Evolutionary conservation across 2,113 vertebrate species (phyloP), one percentile per base, ranked within the genome.

Genomic region (Dicrurus megarhynchus): DNA sequence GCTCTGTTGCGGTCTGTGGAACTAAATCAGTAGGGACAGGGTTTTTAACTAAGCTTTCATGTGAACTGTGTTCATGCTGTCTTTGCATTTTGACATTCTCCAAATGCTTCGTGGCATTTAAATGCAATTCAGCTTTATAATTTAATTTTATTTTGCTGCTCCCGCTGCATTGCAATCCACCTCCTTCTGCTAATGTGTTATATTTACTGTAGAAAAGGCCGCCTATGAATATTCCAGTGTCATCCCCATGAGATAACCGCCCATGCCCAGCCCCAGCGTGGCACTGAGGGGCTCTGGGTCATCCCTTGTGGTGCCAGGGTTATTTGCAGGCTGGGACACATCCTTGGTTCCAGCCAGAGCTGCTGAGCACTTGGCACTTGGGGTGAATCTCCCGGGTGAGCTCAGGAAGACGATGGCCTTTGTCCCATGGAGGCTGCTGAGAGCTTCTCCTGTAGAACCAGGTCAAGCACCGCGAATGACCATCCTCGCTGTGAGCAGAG

Each of bases 201-300:
- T 13, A 17, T 80, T 75, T 76, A 32, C 41, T 12, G 8, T 0
- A 8, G 61, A 8, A 70, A 35, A 44, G 49, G 6, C 47, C 3
- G 0, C 17, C 30, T 39, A 1, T 0, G 46, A 61, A 28, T 39
- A 70, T 61, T 14, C 71, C 39, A 4, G 0, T 2, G 1, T 28
- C 35, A 27, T 23, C 24, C 70, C 1, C 0, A 2, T 23, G 61
- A 21, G 56, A 18, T 8, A 26, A 16, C 33, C 4, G 2, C 6
- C 60, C 35, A 0, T 1, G 19, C 30, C 52, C 61, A 17, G 1
- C 20, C 15, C 23, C 3, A 0, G 50, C 1, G 0, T 2, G 49
- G 53, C 39, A 50, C 13, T 7, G 1, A 15, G 16, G 13, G 6
- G 12, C 1, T 0, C n/a, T 23, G 85, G 70, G 64, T 49, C 52